These are phyloP conservation scores for Drosophila rellima DNA, from an alignment of 2,888 invertebrate genomes.

Conservation along the genomic window DNA sequence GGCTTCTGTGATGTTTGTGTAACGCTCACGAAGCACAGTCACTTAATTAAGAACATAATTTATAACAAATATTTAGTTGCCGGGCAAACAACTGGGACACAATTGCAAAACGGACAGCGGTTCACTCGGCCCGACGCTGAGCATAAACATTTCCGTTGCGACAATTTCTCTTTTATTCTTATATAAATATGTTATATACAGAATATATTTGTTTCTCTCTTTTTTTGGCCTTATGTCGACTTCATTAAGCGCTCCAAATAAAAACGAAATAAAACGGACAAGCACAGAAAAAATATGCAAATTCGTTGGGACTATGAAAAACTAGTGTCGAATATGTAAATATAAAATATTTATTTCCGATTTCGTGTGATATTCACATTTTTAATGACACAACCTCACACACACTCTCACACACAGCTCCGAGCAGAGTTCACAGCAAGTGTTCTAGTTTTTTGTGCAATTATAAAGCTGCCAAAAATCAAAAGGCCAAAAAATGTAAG, in stretches of 20 bases:
- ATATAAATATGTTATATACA: constrained; percentile 22
- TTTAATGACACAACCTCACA: constrained; percentile 57
- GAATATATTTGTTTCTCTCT: constrained; percentile 16
- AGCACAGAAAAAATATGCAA: constrained; percentile 66
- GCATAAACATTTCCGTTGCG: constrained; percentile 58
- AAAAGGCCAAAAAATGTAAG: constrained; percentile 39
- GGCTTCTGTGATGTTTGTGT: constrained; percentile 45
- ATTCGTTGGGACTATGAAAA: constrained; percentile 65
- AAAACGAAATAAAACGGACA: constrained; percentile 44
- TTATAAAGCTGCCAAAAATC: constrained; percentile 71
- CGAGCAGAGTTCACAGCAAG: constrained; percentile 59
- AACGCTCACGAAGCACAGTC: constrained; percentile 53
- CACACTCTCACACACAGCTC: constrained; percentile 18
- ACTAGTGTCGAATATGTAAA: constrained; percentile 78
- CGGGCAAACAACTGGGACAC: constrained; percentile 55
- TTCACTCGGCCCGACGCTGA: constrained; percentile 24
- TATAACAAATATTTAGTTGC: constrained; percentile 77
- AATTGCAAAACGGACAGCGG: constrained; percentile 27
- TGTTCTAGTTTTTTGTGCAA: constrained; percentile 72
- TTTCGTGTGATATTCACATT: constrained; percentile 76
- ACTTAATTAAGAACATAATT: constrained; percentile 78
- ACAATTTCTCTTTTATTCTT: constrained; percentile 35
- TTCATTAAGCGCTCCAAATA: constrained; percentile 71
- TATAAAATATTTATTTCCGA: constrained; percentile 76
- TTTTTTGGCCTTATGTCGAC: constrained; percentile 53